Evolutionary conservation across 1,140 invertebrate species (phyloP).

Genomic region (Cotesia typhae): DNA sequence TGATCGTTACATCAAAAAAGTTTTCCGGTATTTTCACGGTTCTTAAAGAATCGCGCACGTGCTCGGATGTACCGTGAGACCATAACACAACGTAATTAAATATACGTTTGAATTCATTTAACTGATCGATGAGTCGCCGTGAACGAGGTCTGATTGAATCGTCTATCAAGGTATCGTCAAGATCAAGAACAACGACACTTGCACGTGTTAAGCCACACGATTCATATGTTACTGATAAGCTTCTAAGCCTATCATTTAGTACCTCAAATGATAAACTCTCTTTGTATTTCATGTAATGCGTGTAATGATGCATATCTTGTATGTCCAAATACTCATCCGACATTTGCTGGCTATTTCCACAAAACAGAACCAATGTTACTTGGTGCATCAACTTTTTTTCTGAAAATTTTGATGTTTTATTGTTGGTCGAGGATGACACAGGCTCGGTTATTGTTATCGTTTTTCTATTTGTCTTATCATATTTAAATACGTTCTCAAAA

Average conservation of each 20-base stretch:
- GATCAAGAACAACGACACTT: background rate
- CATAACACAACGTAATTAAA: conserved; percentile 9
- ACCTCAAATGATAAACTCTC: background rate
- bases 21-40: background rate
- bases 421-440: background rate
- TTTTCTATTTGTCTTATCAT: conserved; percentile 5
- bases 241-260: background rate
- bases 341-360: background rate
- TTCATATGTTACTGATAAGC: background rate
- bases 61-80: background rate
- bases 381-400: conserved; percentile 5
- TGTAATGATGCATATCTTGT: background rate
- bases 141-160: background rate
- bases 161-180: background rate
- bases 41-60: background rate
- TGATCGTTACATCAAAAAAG: background rate
- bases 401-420: background rate
- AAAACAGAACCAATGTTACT: background rate
- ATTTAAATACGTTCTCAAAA: background rate
- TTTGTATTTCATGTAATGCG: background rate
- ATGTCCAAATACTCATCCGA: background rate
- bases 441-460: background rate
- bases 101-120: background rate
- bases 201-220: background rate
- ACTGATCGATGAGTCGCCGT: background rate